phyloP scores from a whole-genome alignment of 2,888 invertebrate genomes.

The Temnothorax rugatulus region DNA sequence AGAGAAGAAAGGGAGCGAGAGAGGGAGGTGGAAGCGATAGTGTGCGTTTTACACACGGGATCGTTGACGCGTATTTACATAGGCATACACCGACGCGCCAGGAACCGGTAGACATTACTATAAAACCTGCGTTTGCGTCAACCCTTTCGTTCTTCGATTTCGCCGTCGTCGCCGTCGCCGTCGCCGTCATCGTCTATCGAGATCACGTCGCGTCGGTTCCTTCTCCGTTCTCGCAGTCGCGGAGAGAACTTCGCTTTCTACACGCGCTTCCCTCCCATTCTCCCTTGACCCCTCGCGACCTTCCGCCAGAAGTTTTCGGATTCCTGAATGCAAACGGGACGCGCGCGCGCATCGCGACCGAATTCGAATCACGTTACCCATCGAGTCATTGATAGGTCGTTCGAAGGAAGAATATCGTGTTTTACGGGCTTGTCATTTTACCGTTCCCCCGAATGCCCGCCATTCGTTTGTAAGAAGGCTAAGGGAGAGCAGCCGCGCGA shows the following conservation, averaged over 20 bases:
- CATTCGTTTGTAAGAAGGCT: constrained; percentile 23
- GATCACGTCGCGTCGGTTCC: constrained; percentile 48
- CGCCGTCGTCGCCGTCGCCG: neutral
- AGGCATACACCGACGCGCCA: constrained; percentile 29
- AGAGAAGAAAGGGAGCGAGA: neutral
- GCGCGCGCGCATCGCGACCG: constrained; percentile 42
- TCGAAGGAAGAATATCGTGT: constrained; percentile 33
- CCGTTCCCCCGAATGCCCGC: neutral
- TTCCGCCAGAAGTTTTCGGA: constrained; percentile 51
- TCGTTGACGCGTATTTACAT: constrained; percentile 58
- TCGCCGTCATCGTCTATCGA: constrained; percentile 40
- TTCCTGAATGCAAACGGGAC: constrained; percentile 52
- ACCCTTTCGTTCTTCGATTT: constrained; percentile 58
- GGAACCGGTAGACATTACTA: constrained; percentile 50
- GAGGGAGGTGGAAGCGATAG: neutral
- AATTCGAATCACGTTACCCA: constrained; percentile 56
- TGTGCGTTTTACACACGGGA: constrained; percentile 51
- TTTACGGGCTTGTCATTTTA: constrained; percentile 51
- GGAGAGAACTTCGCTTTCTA: constrained; percentile 43
- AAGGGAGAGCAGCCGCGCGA: constrained; percentile 24
- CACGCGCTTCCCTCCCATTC: neutral
- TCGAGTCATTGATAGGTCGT: constrained; percentile 54
- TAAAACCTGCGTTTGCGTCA: constrained; percentile 60
- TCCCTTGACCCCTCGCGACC: constrained; percentile 49
- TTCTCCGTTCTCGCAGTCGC: constrained; percentile 23